Base-by-base conservation (phyloP, 1,140 invertebrate genomes). In the Zaprionus kolodkinae region DNA sequence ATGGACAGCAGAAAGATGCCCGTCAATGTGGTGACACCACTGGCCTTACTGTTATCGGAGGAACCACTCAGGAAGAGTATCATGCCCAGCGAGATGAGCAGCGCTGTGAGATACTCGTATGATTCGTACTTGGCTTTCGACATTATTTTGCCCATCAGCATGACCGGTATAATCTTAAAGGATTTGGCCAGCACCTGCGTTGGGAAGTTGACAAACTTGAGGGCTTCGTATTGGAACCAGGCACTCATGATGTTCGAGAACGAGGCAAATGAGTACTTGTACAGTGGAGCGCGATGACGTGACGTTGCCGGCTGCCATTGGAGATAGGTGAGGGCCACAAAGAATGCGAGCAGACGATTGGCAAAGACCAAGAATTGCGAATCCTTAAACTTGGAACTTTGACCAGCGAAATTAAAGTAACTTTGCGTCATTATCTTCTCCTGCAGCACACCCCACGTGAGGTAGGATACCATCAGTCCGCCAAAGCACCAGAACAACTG, bases 211-310 rank as follows among this genome's bases (percentile, higher is more conserved):
- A 99, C 97, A 94, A 97, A 99, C 93, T 99, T 99, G 3, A 99
- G 94, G 21, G 99, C 99, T 94, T 99, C 99, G 92, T 99, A 99
- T 93, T 99, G 99, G 93, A 98, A 99, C 99, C 99, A 99, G 45
- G 98, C 98, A 92, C 98, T 99, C 95, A 99, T 96, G 70, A 99
- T 98, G 93, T 99, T 99, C 15, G 98, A 99, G 79, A 99, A 96
- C 0, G 98, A 99, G 92, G 98, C 98, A 93, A 96, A 99, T 0
- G 97, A 97, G 94, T 99, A 99, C 93, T 99, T 98, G 93, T 99
- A 99, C 3, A 99, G 93, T 5, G 99, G 99, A 57, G 97, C 96
- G 50, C 94, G 94, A 83, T 97, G 96, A 6, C 95, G 93, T 6
- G 96, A 95, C 76, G 96, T 95, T 54, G 95, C 92, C 12, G 92